phyloP scores from a whole-genome alignment of 2,113 vertebrate genomes.

The Apteryx owenii region DNA sequence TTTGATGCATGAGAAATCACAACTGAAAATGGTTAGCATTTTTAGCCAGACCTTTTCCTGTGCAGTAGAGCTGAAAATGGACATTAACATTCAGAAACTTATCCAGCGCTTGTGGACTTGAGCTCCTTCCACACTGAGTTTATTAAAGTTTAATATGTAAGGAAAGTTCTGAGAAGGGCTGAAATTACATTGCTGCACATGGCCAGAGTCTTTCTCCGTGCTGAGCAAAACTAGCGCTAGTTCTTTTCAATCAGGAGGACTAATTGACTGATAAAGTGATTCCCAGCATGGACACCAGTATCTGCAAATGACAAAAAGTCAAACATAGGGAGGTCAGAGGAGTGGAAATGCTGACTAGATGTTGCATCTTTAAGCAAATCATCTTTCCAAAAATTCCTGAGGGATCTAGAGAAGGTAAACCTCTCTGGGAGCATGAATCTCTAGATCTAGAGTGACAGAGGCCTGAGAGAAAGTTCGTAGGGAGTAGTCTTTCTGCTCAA shows the following conservation, averaged over 20 bases:
- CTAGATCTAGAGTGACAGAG: neutral
- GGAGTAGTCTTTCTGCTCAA: neutral
- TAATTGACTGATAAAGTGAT: neutral
- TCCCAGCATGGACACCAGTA: neutral
- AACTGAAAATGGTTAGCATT: neutral
- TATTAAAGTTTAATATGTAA: constrained; percentile 15
- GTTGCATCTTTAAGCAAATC: neutral
- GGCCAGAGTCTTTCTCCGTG: neutral
- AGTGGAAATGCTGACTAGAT: neutral
- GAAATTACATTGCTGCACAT: neutral
- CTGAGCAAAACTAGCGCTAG: neutral
- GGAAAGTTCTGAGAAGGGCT: neutral
- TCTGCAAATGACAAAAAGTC: neutral
- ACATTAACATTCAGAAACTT: neutral
- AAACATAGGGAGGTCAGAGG: neutral
- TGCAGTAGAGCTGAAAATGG: neutral
- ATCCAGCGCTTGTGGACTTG: neutral
- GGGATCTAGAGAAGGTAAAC: neutral
- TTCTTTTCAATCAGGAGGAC: neutral
- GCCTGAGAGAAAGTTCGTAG: neutral
- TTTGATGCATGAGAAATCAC: neutral
- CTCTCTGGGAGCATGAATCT: neutral
- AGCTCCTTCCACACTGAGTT: neutral
- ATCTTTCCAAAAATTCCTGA: neutral
- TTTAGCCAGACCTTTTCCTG: neutral